Evolutionary conservation across 1,140 invertebrate species (phyloP).

Genomic region (Ceratina japonica): DNA sequence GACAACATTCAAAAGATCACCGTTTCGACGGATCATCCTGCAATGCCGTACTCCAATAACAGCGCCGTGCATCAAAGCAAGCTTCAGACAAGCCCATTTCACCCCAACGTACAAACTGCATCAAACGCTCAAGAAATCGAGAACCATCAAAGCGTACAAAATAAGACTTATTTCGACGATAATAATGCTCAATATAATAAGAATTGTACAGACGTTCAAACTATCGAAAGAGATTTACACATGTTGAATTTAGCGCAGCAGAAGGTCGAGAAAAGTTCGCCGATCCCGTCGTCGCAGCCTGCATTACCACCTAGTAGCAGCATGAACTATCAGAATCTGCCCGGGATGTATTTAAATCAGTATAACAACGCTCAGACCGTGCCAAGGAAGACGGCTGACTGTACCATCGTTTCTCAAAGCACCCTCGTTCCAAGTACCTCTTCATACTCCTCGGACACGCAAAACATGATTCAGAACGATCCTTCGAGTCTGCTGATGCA

Average conservation of each 20-base stretch:
- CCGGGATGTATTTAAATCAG: constrained; percentile 30
- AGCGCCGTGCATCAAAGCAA: neutral
- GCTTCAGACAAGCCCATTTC: constrained; percentile 10
- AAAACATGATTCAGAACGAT: constrained; percentile 34
- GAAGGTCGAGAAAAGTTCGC: constrained; percentile 19
- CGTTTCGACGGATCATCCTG: neutral
- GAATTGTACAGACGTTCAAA: neutral
- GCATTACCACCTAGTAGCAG: neutral
- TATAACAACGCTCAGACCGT: constrained; percentile 30
- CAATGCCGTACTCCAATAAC: constrained; percentile 14
- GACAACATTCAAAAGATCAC: constrained; percentile 32
- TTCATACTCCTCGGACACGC: constrained; percentile 24
- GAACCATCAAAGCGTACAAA: constrained; percentile 29
- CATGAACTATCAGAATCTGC: constrained; percentile 16
- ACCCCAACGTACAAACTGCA: constrained; percentile 7
- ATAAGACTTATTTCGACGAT: constrained; percentile 33
- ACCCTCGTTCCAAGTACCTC: constrained; percentile 14
- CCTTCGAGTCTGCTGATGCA: constrained; percentile 32
- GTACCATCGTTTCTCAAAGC: constrained; percentile 11
- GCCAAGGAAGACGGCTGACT: constrained; percentile 17
- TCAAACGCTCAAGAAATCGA: constrained; percentile 28
- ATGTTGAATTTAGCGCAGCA: constrained; percentile 17
- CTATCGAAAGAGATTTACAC: constrained; percentile 23
- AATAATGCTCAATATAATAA: constrained; percentile 28
- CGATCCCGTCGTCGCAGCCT: neutral